Conservation (phyloP, 1,140 invertebrate genomes). For the Neelides sp. region DNA sequence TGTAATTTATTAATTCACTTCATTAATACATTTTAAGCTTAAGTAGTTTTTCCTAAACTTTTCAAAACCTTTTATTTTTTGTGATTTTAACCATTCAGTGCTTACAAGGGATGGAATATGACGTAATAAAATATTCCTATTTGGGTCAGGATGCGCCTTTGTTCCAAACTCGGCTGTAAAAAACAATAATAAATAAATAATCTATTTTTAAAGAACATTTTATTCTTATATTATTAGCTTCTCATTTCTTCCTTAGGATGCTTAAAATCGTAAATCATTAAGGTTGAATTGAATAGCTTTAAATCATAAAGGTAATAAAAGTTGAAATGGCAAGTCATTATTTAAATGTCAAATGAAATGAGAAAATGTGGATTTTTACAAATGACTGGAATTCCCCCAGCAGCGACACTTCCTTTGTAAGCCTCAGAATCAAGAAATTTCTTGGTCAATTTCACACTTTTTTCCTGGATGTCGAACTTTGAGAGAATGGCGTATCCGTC, state of each 20-base stretch:
- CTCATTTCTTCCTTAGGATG: too few relatives aligned
- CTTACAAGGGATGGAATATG: conserved; percentile 30
- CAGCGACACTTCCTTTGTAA: conserved; percentile 35
- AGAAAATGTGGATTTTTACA: conserved; percentile 21
- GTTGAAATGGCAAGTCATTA: background rate
- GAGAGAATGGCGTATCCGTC: conserved; percentile 37
- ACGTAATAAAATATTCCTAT: conserved; percentile 35
- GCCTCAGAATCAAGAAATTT: conserved; percentile 37
- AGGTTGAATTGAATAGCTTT: background rate
- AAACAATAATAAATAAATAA: too few relatives aligned
- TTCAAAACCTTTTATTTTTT: background rate
- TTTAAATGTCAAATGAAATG: background rate
- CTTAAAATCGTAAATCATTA: conserved; percentile 1
- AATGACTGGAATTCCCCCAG: conserved; percentile 31
- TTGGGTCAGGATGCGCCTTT: conserved; percentile 34
- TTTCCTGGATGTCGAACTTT: conserved; percentile 35
- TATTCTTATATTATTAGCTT: too few relatives aligned
- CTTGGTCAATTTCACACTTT: conserved; percentile 34
- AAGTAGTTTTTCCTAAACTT: background rate
- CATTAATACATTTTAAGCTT: background rate
- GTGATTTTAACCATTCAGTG: background rate
- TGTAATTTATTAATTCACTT: conserved; percentile 27
- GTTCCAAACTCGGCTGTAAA: conserved; percentile 39
- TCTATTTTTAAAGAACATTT: too few relatives aligned
- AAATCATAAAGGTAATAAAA: background rate